Percentiles rank a stretch among this genome's conserved stretches.
Conservation (phyloP, 1,140 invertebrate genomes). For the Brachionus rubens region DNA sequence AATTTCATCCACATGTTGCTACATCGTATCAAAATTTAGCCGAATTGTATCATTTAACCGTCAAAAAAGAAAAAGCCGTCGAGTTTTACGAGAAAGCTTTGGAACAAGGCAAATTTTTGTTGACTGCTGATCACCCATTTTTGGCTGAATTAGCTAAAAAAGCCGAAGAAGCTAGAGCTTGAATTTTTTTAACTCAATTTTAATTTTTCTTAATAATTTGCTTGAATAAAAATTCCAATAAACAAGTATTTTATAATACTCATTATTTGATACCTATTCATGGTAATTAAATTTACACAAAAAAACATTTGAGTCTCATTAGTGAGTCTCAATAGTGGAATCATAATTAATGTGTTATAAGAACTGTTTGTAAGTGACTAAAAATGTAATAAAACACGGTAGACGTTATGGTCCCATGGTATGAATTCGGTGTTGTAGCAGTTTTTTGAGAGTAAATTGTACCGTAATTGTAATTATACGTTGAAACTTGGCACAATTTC, state of each 20-base stretch:
- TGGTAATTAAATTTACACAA: too few relatives aligned
- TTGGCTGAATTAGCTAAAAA: not conserved
- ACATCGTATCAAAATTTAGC: conserved; percentile 4
- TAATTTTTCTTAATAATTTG: not conserved
- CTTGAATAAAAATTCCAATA: not conserved
- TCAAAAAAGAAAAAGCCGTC: not conserved
- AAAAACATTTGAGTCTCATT: too few relatives aligned
- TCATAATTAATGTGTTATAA: too few relatives aligned
- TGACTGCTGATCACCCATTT: not conserved
- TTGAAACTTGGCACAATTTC: too few relatives aligned
- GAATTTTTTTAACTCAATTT: not conserved
- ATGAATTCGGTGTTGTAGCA: too few relatives aligned
- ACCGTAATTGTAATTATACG: too few relatives aligned
- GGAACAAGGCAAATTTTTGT: not conserved
- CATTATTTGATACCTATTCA: too few relatives aligned
- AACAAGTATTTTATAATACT: not conserved
- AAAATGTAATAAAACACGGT: too few relatives aligned
- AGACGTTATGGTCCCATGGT: too few relatives aligned
- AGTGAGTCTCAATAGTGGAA: too few relatives aligned
- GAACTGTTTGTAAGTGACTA: too few relatives aligned
- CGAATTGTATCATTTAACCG: not conserved
- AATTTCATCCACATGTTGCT: conserved; percentile 28
- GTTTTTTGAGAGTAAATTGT: not conserved
- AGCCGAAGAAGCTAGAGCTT: not conserved
- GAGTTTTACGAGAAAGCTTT: conserved; percentile 33